Conservation (phyloP, 2,113 vertebrate genomes). For the Osmerus mordax region DNA sequence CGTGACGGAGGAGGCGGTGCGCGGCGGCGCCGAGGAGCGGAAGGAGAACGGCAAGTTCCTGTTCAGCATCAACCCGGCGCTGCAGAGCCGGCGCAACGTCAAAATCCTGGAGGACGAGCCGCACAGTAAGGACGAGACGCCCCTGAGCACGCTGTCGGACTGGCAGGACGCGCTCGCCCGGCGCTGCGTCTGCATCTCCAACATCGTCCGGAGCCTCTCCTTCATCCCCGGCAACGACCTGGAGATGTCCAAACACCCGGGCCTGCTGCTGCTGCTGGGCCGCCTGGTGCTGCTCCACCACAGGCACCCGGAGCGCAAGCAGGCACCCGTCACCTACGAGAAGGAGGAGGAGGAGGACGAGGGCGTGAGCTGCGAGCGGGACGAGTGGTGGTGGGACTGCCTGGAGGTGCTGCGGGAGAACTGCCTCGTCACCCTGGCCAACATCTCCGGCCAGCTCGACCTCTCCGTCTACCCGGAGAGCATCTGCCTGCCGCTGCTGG, state of each 20-base stretch:
- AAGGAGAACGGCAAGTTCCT: slow-evolving; percentile 84
- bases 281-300: slow-evolving; percentile 94
- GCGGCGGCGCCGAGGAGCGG: slow-evolving; percentile 62
- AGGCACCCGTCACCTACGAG: slow-evolving; percentile 93
- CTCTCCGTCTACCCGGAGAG: slow-evolving; percentile 95
- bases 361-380: slow-evolving; percentile 89
- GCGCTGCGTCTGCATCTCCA: slow-evolving; percentile 93
- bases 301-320: slow-evolving; percentile 94
- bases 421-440: slow-evolving; percentile 93
- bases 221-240: slow-evolving; percentile 94
- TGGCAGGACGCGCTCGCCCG: slow-evolving; percentile 96
- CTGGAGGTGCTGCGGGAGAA: slow-evolving; percentile 95
- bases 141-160: slow-evolving; percentile 89
- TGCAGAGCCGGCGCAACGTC: slow-evolving; percentile 81
- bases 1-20: slow-evolving; percentile 76
- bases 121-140: slow-evolving; percentile 95
- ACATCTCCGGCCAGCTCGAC: slow-evolving; percentile 98
- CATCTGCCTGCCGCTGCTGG: slow-evolving; percentile 96
- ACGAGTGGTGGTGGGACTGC: slow-evolving; percentile 99
- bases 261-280: slow-evolving; percentile 91
- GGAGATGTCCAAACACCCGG: slow-evolving; percentile 97
- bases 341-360: slow-evolving; percentile 96
- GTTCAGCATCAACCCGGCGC: slow-evolving; percentile 79
- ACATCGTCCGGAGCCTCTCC: slow-evolving; percentile 95
- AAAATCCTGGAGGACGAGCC: slow-evolving; percentile 96